A percentile compares a stretch with the other conserved stretches of the same genome.
Evolutionary conservation across 2,888 invertebrate species (phyloP).

Genomic region (Diarsia mendica): DNA sequence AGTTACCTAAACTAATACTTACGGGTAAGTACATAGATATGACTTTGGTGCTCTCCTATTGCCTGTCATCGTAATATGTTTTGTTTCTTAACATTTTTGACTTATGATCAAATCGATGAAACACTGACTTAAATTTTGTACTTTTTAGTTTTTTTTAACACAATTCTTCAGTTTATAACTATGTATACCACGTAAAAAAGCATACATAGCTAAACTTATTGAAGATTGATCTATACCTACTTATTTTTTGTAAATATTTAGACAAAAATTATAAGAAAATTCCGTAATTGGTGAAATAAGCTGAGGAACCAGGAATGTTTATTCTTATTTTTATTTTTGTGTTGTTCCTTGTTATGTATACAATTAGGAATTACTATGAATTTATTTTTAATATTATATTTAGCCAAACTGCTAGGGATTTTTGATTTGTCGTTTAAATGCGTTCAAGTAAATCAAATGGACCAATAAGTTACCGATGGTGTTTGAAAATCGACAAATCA

Average conservation of each 20-base stretch:
- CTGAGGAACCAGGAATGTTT: background rate
- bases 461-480: constrained; percentile 18
- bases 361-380: background rate
- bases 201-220: background rate
- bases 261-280: background rate
- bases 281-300: background rate
- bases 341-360: constrained; percentile 1
- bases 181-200: too few relatives aligned
- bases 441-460: background rate
- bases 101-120: background rate
- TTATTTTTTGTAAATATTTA: constrained; percentile 21
- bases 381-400: constrained; percentile 2
- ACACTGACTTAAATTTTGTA: background rate
- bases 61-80: background rate
- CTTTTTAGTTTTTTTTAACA: background rate
- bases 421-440: background rate
- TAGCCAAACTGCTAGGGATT: background rate
- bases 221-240: background rate
- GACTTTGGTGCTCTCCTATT: background rate
- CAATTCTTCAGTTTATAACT: background rate
- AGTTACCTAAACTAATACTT: constrained; percentile 15
- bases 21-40: background rate
- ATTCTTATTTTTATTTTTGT: constrained; percentile 11
- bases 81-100: too few relatives aligned
- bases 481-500: constrained; percentile 14